Conservation (phyloP, 2,888 invertebrate genomes). For the Drosophila multiciliata region DNA sequence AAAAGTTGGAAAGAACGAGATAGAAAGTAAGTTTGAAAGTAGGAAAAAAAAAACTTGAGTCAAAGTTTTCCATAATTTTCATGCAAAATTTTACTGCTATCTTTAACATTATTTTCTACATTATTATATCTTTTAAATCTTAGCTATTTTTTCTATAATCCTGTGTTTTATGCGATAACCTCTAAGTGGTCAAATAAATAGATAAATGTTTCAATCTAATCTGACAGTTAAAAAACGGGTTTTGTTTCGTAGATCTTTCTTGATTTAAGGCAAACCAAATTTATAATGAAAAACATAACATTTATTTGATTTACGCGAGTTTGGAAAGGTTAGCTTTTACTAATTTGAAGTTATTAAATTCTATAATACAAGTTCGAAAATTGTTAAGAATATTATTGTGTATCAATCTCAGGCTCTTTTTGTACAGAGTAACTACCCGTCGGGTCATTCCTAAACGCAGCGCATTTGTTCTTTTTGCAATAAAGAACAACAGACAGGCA, state of each 20-base stretch:
- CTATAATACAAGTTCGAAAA: background rate
- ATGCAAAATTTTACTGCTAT: background rate
- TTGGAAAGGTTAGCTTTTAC: too few relatives aligned
- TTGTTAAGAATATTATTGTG: background rate
- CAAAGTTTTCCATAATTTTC: background rate
- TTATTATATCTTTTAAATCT: background rate
- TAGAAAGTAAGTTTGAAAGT: background rate
- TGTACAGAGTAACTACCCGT: background rate
- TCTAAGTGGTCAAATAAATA: background rate
- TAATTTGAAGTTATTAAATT: too few relatives aligned
- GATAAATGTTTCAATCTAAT: too few relatives aligned
- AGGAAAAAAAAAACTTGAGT: too few relatives aligned
- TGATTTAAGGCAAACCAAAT: background rate
- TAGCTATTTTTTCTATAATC: background rate
- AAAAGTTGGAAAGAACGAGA: background rate
- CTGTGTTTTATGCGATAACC: background rate
- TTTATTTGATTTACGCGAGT: too few relatives aligned
- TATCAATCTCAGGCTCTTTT: background rate
- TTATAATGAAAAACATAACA: background rate
- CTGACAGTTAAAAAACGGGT: too few relatives aligned
- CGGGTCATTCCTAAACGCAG: background rate
- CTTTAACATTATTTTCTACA: background rate
- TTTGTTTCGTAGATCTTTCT: too few relatives aligned
- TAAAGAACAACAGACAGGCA: slow-evolving; percentile 26
- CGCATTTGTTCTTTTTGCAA: slow-evolving; percentile 9